A percentile compares a stretch with the other conserved stretches of the same genome.
These are phyloP conservation scores for Cynoglossus semilaevis DNA, from an alignment of 2,113 vertebrate species.

Conservation along the genomic window DNA sequence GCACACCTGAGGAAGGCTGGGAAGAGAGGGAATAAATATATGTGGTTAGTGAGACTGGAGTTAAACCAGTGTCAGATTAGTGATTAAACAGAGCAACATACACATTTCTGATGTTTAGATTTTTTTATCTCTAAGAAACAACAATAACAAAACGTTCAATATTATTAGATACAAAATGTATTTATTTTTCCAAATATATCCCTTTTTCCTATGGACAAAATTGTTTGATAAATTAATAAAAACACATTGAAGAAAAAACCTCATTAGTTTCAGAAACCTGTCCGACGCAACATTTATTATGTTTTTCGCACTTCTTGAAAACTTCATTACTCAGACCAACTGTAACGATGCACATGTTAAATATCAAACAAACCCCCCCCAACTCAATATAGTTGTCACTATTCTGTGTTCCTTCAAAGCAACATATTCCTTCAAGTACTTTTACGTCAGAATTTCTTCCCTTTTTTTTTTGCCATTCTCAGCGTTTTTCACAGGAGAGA, in stretches of 20 bases:
- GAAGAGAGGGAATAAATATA: too few relatives aligned
- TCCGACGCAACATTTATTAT: conserved; percentile 5
- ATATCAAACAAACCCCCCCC: neutral
- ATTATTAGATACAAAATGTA: conserved; percentile 51
- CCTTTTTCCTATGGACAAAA: conserved; percentile 48
- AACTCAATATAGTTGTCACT: conserved; percentile 33
- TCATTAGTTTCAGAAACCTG: conserved; percentile 22
- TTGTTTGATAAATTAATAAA: conserved; percentile 59
- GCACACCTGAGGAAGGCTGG: too few relatives aligned
- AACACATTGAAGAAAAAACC: conserved; percentile 28
- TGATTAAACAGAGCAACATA: too few relatives aligned
- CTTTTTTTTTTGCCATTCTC: conserved; percentile 9
- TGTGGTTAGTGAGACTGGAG: too few relatives aligned
- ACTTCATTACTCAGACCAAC: neutral
- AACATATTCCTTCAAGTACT: conserved; percentile 11
- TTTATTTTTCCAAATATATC: conserved; percentile 75
- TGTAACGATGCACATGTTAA: conserved; percentile 8
- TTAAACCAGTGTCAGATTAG: too few relatives aligned
- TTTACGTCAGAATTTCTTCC: conserved; percentile 5
- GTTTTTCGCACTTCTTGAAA: conserved; percentile 17
- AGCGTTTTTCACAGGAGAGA: conserved; percentile 16
- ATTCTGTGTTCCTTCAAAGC: conserved; percentile 21
- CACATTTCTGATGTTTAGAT: too few relatives aligned
- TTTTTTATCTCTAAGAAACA: too few relatives aligned
- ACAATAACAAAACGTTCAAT: neutral